A percentile compares a stretch with the other conserved stretches of the same genome.
phyloP scores from a whole-genome alignment of 1,140 invertebrate genomes.

The Pogonomyrmex californicus region DNA sequence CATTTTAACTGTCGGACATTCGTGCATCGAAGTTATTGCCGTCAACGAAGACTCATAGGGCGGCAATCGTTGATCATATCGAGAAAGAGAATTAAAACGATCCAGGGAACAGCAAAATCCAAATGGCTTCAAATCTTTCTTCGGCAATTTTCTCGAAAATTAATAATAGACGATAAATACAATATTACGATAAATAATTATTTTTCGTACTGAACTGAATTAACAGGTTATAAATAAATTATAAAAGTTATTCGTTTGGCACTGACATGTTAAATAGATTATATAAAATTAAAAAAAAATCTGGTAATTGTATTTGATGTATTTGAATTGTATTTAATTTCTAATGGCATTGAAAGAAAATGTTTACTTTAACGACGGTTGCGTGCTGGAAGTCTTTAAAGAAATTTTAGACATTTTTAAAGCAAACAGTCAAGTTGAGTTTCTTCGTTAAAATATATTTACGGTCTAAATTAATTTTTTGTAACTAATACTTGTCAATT shows the following conservation, averaged over 20 bases:
- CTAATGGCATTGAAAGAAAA: neutral
- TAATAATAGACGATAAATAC: neutral
- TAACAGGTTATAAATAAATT: neutral
- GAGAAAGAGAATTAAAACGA: constrained; percentile 52
- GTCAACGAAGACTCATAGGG: constrained; percentile 55
- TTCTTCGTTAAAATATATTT: neutral
- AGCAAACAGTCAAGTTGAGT: neutral
- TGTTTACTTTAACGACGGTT: constrained; percentile 42
- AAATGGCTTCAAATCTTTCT: constrained; percentile 52
- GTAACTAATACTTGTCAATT: constrained; percentile 39
- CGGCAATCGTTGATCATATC: constrained; percentile 63
- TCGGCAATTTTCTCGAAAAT: neutral
- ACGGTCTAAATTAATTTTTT: neutral
- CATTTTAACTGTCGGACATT: constrained; percentile 71
- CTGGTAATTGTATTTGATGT: neutral
- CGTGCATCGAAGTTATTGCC: constrained; percentile 49
- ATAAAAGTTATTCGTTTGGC: neutral
- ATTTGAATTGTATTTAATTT: neutral
- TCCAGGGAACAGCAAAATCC: constrained; percentile 71
- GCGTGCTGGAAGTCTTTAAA: neutral
- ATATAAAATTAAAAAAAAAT: neutral
- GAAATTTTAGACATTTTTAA: constrained; percentile 45
- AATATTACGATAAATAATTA: neutral
- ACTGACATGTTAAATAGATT: neutral
- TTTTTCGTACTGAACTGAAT: neutral